These are phyloP conservation scores for Ibycter americanus DNA, from an alignment of 2,797 vertebrate species.

Conservation along the genomic window DNA sequence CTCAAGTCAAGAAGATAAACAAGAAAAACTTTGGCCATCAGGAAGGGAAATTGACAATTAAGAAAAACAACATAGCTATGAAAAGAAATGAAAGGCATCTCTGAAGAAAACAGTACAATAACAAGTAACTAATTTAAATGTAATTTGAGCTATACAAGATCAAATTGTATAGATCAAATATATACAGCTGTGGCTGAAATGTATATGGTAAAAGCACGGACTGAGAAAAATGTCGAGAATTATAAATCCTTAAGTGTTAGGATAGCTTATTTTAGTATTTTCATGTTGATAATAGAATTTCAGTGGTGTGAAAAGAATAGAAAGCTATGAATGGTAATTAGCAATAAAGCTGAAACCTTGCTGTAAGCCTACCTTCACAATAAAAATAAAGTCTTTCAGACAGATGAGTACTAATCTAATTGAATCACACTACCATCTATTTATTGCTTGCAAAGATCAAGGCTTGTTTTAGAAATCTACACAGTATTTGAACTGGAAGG, in stretches of 20 bases:
- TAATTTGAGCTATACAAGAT: not conserved
- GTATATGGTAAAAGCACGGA: not conserved
- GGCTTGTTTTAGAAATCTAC: not conserved
- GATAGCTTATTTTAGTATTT: not conserved
- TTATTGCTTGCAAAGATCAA: slow-evolving; percentile 47
- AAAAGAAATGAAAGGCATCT: not conserved
- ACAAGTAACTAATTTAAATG: not conserved
- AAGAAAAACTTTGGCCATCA: not conserved
- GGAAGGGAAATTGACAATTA: not conserved
- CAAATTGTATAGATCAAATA: not conserved
- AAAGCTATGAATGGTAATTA: not conserved
- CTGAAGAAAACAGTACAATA: not conserved
- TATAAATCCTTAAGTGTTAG: not conserved
- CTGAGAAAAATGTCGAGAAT: not conserved
- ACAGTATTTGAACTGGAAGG: slow-evolving; percentile 24
- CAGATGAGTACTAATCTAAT: not conserved
- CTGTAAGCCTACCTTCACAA: not conserved
- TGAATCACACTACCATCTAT: not conserved
- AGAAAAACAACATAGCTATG: not conserved
- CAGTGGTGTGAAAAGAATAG: not conserved
- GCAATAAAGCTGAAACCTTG: not conserved
- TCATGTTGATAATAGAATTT: not conserved
- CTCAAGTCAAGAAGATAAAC: not conserved
- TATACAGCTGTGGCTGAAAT: not conserved
- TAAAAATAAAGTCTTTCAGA: not conserved